Percentiles rank a stretch among this genome's conserved stretches.
These are phyloP conservation scores for Augochlora pura DNA, from an alignment of 1,140 invertebrate genomes.

Conservation along the genomic window DNA sequence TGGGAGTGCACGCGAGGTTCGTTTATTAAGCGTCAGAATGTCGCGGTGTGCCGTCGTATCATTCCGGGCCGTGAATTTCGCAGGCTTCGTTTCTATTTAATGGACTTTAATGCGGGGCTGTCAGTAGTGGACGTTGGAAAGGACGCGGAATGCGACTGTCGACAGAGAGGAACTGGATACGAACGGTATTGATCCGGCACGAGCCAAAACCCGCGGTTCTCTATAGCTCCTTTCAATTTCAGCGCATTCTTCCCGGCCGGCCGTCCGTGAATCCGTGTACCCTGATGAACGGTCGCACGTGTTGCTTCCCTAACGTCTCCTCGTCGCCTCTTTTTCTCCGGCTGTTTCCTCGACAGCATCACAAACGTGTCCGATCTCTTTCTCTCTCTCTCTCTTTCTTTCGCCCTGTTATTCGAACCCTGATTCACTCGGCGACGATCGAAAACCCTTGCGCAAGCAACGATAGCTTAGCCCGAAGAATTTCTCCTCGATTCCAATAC, in stretches of 20 bases:
- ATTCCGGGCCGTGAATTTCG: not conserved
- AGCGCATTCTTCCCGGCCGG: constrained; percentile 48
- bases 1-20: not conserved
- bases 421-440: not conserved
- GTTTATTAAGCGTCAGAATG: not conserved
- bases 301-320: constrained; percentile 19
- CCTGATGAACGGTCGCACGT: constrained; percentile 13
- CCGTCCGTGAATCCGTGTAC: constrained; percentile 48
- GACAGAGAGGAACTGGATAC: constrained; percentile 42
- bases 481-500: too few relatives aligned
- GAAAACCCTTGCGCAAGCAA: not conserved
- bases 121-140: constrained; percentile 17
- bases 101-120: constrained; percentile 26
- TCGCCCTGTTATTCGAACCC: not conserved
- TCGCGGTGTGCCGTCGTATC: not conserved
- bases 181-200: constrained; percentile 59
- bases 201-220: constrained; percentile 49
- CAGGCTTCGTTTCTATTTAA: constrained; percentile 17
- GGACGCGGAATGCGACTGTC: constrained; percentile 48
- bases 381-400: too few relatives aligned
- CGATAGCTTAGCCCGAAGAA: too few relatives aligned
- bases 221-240: constrained; percentile 59
- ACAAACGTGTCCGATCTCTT: too few relatives aligned
- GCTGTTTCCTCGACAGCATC: too few relatives aligned
- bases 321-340: not conserved